phyloP scores from a whole-genome alignment of 2,797 vertebrate genomes.

The Catamblyrhynchus diadema region DNA sequence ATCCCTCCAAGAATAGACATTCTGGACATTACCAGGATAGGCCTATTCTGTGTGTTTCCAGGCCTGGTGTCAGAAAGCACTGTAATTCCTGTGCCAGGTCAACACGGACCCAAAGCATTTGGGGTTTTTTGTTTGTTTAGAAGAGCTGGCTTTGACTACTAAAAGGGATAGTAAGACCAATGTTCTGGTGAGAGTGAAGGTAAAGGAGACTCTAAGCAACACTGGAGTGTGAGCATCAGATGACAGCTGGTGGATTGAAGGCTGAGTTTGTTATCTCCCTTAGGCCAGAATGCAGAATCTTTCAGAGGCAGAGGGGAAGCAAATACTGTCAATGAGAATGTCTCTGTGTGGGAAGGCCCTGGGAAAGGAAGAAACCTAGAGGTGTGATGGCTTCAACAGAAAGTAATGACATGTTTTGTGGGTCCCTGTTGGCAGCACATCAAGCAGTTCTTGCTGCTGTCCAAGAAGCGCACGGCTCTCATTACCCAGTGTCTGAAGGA shows the following conservation, averaged over 20 bases:
- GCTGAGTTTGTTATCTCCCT: background rate
- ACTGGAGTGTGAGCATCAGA: background rate
- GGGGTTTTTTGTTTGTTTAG: background rate
- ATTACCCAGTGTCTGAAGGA: slow-evolving; percentile 96
- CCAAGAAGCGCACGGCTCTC: slow-evolving; percentile 90
- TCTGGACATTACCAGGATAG: background rate
- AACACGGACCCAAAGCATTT: background rate
- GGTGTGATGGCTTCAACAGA: background rate
- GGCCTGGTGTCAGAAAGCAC: background rate
- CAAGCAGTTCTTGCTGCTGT: slow-evolving; percentile 95
- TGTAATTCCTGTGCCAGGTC: background rate
- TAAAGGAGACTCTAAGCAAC: background rate
- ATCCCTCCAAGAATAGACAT: background rate
- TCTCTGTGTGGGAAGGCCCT: background rate
- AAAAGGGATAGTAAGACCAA: background rate
- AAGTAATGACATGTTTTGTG: background rate
- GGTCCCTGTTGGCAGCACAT: slow-evolving; percentile 79
- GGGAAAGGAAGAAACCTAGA: background rate
- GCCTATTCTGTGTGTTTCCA: background rate
- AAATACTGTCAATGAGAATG: background rate
- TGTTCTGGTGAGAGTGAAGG: background rate
- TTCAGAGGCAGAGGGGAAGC: background rate
- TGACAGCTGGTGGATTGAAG: background rate
- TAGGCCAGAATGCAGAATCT: background rate
- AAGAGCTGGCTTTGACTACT: background rate